These are phyloP conservation scores for Chaitophorus viminalis DNA, from an alignment of 2,888 invertebrate genomes.

Conservation along the genomic window DNA sequence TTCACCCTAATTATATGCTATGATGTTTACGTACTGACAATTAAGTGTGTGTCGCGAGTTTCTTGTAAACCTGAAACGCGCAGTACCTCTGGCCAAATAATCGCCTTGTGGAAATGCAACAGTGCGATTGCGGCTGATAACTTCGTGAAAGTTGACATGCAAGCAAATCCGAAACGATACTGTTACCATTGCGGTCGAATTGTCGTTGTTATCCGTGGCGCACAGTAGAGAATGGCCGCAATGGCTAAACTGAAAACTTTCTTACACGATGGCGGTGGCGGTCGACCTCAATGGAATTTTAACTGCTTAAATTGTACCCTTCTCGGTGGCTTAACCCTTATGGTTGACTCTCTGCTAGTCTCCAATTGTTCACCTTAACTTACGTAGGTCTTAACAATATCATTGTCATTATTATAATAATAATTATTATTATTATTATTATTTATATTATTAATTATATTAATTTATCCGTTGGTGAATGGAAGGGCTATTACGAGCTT, in stretches of 20 bases:
- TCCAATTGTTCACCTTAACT: background rate
- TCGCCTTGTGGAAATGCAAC: background rate
- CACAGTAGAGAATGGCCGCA: no score
- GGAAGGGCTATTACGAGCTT: no score
- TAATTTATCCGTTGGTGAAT: no score
- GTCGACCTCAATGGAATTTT: slow-evolving; percentile 46
- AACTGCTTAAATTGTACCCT: slow-evolving; percentile 22
- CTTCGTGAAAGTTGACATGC: background rate
- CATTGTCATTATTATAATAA: background rate
- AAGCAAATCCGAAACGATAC: background rate
- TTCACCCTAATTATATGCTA: no score
- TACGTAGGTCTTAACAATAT: background rate
- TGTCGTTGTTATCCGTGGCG: background rate
- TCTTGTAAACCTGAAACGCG: background rate
- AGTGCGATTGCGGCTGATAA: background rate
- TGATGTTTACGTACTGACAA: no score
- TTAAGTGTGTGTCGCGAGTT: no score
- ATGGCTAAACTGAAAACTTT: slow-evolving; percentile 9
- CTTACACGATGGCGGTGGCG: background rate
- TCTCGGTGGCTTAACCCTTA: background rate
- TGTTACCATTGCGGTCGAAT: background rate
- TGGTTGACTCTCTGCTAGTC: background rate
- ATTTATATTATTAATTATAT: no score
- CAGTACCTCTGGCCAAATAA: background rate
- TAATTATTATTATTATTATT: no score